A percentile compares a stretch with the other conserved stretches of the same genome.
These are phyloP conservation scores for Oreochromis spilurus DNA, from an alignment of 2,113 vertebrate genomes.

Conservation along the genomic window DNA sequence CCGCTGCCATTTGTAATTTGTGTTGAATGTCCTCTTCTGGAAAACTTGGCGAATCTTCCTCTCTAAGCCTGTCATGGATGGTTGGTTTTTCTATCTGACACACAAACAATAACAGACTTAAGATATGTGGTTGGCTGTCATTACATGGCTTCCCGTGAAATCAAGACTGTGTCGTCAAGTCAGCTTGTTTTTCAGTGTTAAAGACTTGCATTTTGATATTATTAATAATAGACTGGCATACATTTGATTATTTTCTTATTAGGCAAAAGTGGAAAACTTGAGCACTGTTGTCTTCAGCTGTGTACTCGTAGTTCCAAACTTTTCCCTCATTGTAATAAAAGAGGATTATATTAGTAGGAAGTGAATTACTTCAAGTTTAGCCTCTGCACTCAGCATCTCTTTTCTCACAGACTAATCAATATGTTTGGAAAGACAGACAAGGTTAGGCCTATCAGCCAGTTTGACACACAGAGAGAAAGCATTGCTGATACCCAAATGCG, in stretches of 20 bases:
- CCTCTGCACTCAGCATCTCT: slow-evolving; percentile 23
- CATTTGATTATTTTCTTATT: neutral
- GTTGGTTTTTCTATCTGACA: slow-evolving; percentile 1
- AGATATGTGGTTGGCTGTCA: neutral
- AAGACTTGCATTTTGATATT: neutral
- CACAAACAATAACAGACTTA: neutral
- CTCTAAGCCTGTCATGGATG: neutral
- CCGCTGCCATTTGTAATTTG: slow-evolving; percentile 62
- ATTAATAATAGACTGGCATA: neutral
- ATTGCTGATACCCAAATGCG: slow-evolving; percentile 39
- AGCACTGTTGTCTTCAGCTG: neutral
- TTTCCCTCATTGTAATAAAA: slow-evolving; percentile 13
- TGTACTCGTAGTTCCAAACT: neutral
- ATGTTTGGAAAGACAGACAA: slow-evolving; percentile 63
- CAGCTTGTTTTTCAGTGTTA: neutral
- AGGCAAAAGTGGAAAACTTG: neutral
- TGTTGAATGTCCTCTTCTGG: slow-evolving; percentile 23
- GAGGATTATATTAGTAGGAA: slow-evolving; percentile 10
- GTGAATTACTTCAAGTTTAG: slow-evolving; percentile 35
- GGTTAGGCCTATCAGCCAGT: slow-evolving; percentile 55
- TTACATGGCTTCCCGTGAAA: neutral
- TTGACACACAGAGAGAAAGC: slow-evolving; percentile 6
- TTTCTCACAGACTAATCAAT: slow-evolving; percentile 65
- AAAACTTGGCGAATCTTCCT: slow-evolving; percentile 28
- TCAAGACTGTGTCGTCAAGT: neutral